A percentile compares a stretch with the other conserved stretches of the same genome.
Conservation (phyloP, 64 coral and sea anemone genomes). For the Montipora capricornis region DNA sequence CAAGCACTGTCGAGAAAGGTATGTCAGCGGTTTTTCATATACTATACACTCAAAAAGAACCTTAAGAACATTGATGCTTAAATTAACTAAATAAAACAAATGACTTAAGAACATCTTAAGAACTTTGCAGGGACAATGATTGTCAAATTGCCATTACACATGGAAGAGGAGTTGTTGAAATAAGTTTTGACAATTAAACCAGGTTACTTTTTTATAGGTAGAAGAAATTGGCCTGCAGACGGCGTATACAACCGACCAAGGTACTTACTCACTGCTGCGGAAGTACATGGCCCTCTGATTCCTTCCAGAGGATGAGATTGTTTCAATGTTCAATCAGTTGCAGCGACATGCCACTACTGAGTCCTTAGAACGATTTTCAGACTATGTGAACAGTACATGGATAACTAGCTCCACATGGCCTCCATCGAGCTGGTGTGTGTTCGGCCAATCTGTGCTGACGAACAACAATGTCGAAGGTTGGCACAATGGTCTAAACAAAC, state of each 20-base stretch:
- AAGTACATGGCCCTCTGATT: conserved; percentile 22
- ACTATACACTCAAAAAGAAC: too few species aligned
- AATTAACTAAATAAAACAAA: too few species aligned
- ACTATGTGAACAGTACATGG: too few species aligned
- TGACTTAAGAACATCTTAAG: too few species aligned
- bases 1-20: background rate
- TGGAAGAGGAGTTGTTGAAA: too few species aligned
- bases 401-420: too few species aligned
- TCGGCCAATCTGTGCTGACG: background rate
- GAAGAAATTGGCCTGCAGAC: background rate
- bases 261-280: background rate
- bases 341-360: background rate
- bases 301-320: background rate
- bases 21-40: too few species aligned
- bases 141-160: too few species aligned
- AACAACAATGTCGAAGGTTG: background rate
- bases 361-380: background rate
- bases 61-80: too few species aligned
- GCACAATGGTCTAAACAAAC: conserved; percentile 9
- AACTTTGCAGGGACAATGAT: too few species aligned
- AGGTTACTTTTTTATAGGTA: background rate
- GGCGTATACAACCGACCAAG: background rate
- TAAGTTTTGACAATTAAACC: too few species aligned
- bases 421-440: too few species aligned
- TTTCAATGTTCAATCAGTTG: background rate